Evolutionary conservation across 2,888 invertebrate species (phyloP), one percentile per base, ranked within the genome.

Genomic region (Thera britannica): DNA sequence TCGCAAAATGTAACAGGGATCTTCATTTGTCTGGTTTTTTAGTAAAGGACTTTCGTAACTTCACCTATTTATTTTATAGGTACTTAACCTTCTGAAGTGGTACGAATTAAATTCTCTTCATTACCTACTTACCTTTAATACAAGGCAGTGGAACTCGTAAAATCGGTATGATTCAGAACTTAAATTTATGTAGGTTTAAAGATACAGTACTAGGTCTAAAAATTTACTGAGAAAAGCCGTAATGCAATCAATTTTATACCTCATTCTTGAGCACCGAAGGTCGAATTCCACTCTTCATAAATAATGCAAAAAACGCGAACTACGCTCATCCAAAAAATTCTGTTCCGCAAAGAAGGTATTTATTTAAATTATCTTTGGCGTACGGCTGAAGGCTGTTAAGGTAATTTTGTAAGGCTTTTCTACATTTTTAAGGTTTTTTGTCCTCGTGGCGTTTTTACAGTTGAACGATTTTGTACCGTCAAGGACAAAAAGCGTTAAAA

Each of bases 271-370:
- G 57, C 11, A 6, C 44, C 23, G 44, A 61, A 48, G 68, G 57
- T 61, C 60, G 38, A 57, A 41, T 64, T 68, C 63, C 58, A 55
- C 23, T 63, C 56, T 57, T 46, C 64, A 68, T 68, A 57, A 68
- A 68, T 64, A 61, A 64, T 64, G 63, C 63, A 60, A 59, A 34
- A 35, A 58, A 49, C 41, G 36, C 48, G 51, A 51, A 58, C 56
- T 36, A 61, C 60, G 65, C 56, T 41, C 56, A 12, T 54, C 58
- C 58, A 49, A 44, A 49, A 62, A 62, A 62, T 49, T 55, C 44
- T 12, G 38, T 41, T 12, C 51, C 52, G 38, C 62, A n/a, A 51
- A 55, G 52, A 8, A 56, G 38, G 58, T 62, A 59, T 67, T 67
- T 62, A 59, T 62, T 49, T 56, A 62, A 67, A 62, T 62, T 55